Evolutionary conservation across 2,888 invertebrate species (phyloP).

Genomic region (Phrixothrix hirtus): DNA sequence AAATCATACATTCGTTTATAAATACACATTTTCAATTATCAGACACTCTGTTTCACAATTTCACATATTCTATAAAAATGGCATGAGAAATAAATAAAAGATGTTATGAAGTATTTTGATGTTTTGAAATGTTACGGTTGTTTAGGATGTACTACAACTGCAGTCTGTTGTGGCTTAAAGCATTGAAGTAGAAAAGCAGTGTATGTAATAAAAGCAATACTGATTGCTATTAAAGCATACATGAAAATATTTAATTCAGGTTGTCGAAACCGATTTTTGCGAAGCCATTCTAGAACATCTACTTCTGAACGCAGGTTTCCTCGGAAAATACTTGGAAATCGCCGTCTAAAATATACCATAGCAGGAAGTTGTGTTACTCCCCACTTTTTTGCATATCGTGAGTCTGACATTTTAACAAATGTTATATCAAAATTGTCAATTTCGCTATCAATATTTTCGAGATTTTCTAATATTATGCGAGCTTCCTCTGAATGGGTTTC

Average conservation of each 20-base stretch:
- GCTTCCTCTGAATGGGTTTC: constrained; percentile 81
- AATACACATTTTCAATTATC: neutral
- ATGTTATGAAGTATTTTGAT: neutral
- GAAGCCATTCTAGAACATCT: constrained; percentile 89
- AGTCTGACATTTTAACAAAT: constrained; percentile 92
- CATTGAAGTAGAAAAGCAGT: constrained; percentile 90
- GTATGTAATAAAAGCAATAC: constrained; percentile 84
- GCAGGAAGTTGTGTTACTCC: constrained; percentile 90
- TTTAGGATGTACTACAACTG: constrained; percentile 67
- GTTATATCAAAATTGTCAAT: constrained; percentile 92
- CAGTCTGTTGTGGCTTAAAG: constrained; percentile 74
- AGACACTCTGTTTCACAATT: neutral
- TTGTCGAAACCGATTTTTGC: constrained; percentile 90
- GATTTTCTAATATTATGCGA: constrained; percentile 76
- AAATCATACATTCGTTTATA: neutral
- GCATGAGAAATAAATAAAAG: neutral
- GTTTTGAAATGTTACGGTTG: constrained; percentile 59
- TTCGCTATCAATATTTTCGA: constrained; percentile 94
- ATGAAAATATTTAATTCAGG: constrained; percentile 92
- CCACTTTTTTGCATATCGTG: constrained; percentile 90
- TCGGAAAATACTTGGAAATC: constrained; percentile 91
- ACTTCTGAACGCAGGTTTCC: constrained; percentile 83
- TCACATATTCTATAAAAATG: neutral
- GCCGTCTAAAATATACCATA: constrained; percentile 86
- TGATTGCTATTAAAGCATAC: constrained; percentile 87